Conservation (phyloP, 1,140 invertebrate genomes). For the Ceratina australensis region DNA sequence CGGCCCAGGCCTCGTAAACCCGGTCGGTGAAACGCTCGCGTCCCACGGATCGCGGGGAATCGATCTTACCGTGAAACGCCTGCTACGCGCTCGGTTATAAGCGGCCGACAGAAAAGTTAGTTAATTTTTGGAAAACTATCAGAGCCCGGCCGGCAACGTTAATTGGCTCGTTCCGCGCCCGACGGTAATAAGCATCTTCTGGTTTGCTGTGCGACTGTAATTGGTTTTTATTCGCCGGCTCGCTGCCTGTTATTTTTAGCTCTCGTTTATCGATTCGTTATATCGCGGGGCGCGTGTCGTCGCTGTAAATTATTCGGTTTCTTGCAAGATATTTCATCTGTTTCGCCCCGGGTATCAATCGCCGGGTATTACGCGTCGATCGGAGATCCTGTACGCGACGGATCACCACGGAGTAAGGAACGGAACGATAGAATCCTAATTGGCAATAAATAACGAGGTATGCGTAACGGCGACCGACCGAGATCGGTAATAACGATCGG, state of each 20-base stretch:
- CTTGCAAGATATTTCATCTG: neutral
- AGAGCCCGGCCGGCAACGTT: neutral
- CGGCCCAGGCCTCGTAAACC: slow-evolving; percentile 37
- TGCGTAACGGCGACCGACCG: slow-evolving; percentile 49
- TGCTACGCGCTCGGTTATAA: no score
- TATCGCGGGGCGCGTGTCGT: neutral
- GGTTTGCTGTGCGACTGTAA: neutral
- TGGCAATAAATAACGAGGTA: slow-evolving; percentile 59
- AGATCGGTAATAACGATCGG: slow-evolving; percentile 56
- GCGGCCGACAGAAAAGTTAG: no score
- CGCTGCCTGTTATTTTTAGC: neutral
- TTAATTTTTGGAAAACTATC: neutral
- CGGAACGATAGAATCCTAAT: slow-evolving; percentile 51
- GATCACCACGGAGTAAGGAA: slow-evolving; percentile 27
- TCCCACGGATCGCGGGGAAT: no score
- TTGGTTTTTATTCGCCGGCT: neutral
- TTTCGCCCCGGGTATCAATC: neutral
- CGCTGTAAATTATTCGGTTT: neutral
- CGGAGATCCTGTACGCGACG: slow-evolving; percentile 1
- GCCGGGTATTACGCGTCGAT: slow-evolving; percentile 18
- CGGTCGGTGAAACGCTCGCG: slow-evolving; percentile 32
- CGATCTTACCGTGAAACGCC: no score
- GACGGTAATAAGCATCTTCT: slow-evolving; percentile 26
- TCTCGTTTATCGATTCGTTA: slow-evolving; percentile 30
- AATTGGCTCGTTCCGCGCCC: slow-evolving; percentile 10